Conservation (phyloP, 2,113 vertebrate species). For the Paratilapia polleni region DNA sequence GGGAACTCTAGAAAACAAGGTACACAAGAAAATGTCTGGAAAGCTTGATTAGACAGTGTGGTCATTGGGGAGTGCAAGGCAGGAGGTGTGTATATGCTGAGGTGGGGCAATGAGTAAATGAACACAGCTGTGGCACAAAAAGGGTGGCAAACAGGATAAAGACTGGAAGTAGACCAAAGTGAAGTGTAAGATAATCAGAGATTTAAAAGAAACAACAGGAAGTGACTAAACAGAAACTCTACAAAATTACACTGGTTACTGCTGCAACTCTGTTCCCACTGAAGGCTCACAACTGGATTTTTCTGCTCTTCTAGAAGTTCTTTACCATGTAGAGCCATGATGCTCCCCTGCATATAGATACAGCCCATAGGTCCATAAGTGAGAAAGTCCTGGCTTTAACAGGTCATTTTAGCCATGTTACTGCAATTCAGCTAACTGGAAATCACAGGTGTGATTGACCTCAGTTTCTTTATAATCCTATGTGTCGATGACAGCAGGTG, state of each 20-base stretch:
- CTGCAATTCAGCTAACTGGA: neutral
- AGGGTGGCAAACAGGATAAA: neutral
- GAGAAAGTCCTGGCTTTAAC: too few species aligned
- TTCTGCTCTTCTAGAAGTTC: neutral
- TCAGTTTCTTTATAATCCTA: neutral
- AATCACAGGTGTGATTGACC: neutral
- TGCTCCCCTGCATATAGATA: neutral
- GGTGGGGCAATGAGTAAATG: neutral
- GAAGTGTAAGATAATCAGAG: neutral
- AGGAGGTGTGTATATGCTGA: too few species aligned
- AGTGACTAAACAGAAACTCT: neutral
- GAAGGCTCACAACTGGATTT: neutral
- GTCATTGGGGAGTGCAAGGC: too few species aligned
- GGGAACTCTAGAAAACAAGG: neutral
- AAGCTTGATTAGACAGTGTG: neutral
- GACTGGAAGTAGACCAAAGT: neutral
- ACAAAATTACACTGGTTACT: neutral
- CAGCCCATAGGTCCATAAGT: neutral
- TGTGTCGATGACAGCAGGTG: neutral
- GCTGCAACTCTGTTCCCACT: neutral
- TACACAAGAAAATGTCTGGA: neutral
- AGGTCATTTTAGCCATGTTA: neutral
- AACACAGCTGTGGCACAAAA: neutral
- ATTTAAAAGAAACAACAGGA: neutral
- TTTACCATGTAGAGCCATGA: neutral